Evolutionary conservation across 2,888 invertebrate genomes (phyloP).

Genomic region (Mycogona germanica): DNA sequence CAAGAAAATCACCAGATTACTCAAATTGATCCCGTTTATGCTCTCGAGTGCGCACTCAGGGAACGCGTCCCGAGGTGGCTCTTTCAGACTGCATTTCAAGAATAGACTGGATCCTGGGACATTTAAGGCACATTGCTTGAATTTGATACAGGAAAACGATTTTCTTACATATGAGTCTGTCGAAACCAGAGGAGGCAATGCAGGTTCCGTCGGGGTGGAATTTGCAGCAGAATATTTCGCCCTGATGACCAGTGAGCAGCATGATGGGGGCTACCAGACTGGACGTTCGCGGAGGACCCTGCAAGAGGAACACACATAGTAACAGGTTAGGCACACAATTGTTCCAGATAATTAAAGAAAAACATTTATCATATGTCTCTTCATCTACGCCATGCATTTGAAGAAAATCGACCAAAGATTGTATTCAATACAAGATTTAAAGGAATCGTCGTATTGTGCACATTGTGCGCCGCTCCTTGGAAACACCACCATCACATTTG

Average conservation of each 20-base stretch:
- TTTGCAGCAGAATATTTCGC: constrained; percentile 83
- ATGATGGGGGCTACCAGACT: constrained; percentile 85
- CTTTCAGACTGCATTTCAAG: not conserved
- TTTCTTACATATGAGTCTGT: constrained; percentile 80
- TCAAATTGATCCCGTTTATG: too few species aligned
- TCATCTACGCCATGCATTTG: not conserved
- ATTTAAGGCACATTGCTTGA: too few species aligned
- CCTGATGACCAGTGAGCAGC: constrained; percentile 91
- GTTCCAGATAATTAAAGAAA: not conserved
- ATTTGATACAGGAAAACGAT: not conserved
- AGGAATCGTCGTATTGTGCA: too few species aligned
- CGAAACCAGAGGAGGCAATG: constrained; percentile 88
- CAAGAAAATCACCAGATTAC: constrained; percentile 5
- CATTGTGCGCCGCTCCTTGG: too few species aligned
- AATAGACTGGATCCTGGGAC: not conserved
- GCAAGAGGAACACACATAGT: too few species aligned
- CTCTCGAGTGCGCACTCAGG: too few species aligned
- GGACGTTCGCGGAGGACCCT: constrained; percentile 68
- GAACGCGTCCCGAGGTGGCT: too few species aligned
- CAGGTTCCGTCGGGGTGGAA: constrained; percentile 96
- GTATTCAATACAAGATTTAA: too few species aligned
- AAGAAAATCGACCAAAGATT: too few species aligned
- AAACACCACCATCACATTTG: too few species aligned
- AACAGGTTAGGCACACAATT: not conserved
- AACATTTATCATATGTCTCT: not conserved